These are phyloP conservation scores for Stictocephala bisonia DNA, from an alignment of 2,888 invertebrate species.

Conservation along the genomic window DNA sequence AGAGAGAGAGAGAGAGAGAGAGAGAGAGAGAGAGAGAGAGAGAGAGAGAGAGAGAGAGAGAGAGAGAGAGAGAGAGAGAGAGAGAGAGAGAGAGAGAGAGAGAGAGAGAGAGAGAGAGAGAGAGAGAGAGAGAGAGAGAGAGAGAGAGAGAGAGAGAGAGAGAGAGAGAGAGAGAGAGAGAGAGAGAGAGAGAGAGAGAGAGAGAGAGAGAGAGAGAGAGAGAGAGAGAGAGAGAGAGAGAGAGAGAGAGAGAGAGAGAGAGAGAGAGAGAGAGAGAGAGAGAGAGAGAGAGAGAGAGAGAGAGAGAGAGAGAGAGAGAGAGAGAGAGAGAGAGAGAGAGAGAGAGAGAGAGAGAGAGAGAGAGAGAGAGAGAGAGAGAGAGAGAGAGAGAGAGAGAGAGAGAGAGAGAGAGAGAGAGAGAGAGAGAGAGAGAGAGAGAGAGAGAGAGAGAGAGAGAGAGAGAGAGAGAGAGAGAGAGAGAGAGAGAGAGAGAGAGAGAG, in stretches of 20 bases:
- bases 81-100: conserved; percentile 50
- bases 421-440: not conserved
- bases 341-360: conserved; percentile 42
- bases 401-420: conserved; percentile 20
- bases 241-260: not conserved
- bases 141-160: conserved; percentile 43
- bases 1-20: not conserved
- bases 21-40: conserved; percentile 30
- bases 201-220: not conserved
- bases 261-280: conserved; percentile 20
- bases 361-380: conserved; percentile 35
- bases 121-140: conserved; percentile 44
- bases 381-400: conserved; percentile 47
- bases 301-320: conserved; percentile 8
- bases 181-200: not conserved
- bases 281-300: conserved; percentile 17
- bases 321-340: conserved; percentile 50
- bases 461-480: not conserved
- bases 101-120: conserved; percentile 15
- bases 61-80: conserved; percentile 41
- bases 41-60: conserved; percentile 12
- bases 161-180: not conserved
- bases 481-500: not conserved
- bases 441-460: not conserved
- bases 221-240: not conserved